Evolutionary conservation across 2,888 invertebrate genomes (phyloP).

Genomic region (Philhelius pedissequus): DNA sequence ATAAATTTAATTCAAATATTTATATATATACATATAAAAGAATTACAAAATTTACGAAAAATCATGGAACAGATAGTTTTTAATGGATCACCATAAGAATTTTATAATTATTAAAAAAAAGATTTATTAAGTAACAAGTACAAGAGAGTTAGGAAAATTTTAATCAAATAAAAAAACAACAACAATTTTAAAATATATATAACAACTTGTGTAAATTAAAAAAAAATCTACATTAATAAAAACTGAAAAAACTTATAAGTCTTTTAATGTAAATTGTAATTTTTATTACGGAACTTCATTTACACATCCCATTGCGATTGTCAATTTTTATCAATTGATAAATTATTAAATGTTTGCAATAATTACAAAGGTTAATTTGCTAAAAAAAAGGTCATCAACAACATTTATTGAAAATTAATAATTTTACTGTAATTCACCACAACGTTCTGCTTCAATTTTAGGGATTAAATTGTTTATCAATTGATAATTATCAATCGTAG

Average conservation of each 20-base stretch:
- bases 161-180: conserved; percentile 52
- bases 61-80: conserved; percentile 63
- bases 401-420: too few relatives aligned
- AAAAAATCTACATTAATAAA: conserved; percentile 52
- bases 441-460: too few relatives aligned
- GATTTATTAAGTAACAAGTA: conserved; percentile 64
- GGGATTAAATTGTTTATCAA: too few relatives aligned
- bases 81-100: conserved; percentile 67
- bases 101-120: conserved; percentile 61
- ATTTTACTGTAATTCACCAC: too few relatives aligned
- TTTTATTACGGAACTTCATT: neutral
- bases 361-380: too few relatives aligned
- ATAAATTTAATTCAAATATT: conserved; percentile 26
- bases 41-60: conserved; percentile 35
- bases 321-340: too few relatives aligned
- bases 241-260: conserved; percentile 38
- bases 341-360: too few relatives aligned
- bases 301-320: too few relatives aligned
- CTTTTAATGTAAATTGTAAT: neutral
- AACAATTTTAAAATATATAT: conserved; percentile 62
- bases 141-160: conserved; percentile 66
- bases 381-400: too few relatives aligned
- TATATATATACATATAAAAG: conserved; percentile 42
- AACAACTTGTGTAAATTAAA: conserved; percentile 59
- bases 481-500: too few relatives aligned